A percentile compares a stretch with the other conserved stretches of the same genome.
Evolutionary conservation across 2,888 invertebrate species (phyloP).

Genomic region (Drosophila anceps): DNA sequence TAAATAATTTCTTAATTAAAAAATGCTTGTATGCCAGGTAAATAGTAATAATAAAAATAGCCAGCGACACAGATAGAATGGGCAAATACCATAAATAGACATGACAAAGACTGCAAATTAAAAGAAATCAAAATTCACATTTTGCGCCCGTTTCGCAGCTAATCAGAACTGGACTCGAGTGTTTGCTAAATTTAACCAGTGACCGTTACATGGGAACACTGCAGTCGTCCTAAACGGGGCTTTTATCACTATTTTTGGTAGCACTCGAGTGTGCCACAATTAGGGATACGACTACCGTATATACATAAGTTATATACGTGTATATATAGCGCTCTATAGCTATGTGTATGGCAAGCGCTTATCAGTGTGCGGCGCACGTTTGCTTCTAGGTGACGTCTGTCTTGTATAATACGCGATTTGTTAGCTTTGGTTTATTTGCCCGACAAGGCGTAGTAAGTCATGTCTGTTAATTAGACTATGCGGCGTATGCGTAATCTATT

Average conservation of each 20-base stretch:
- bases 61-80: conserved; percentile 12
- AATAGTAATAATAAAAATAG: conserved; percentile 37
- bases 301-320: not conserved
- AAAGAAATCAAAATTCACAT: conserved; percentile 56
- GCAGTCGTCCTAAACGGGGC: conserved; percentile 33
- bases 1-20: conserved; percentile 64
- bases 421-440: conserved; percentile 50
- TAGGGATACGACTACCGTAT: conserved; percentile 43
- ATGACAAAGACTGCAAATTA: conserved; percentile 46
- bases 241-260: conserved; percentile 34
- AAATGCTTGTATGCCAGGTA: conserved; percentile 25
- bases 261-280: conserved; percentile 41
- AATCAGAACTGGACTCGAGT: conserved; percentile 37
- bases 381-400: conserved; percentile 34
- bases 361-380: conserved; percentile 40
- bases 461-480: conserved; percentile 49
- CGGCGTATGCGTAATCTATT: conserved; percentile 60
- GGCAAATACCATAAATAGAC: conserved; percentile 66
- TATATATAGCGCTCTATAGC: not conserved
- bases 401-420: conserved; percentile 10
- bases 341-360: conserved; percentile 9
- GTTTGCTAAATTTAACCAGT: conserved; percentile 51
- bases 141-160: conserved; percentile 19
- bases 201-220: conserved; percentile 48
- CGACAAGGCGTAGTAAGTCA: conserved; percentile 18